Evolutionary conservation across 1,140 invertebrate genomes (phyloP).

Genomic region (Lepidurus arcticus): DNA sequence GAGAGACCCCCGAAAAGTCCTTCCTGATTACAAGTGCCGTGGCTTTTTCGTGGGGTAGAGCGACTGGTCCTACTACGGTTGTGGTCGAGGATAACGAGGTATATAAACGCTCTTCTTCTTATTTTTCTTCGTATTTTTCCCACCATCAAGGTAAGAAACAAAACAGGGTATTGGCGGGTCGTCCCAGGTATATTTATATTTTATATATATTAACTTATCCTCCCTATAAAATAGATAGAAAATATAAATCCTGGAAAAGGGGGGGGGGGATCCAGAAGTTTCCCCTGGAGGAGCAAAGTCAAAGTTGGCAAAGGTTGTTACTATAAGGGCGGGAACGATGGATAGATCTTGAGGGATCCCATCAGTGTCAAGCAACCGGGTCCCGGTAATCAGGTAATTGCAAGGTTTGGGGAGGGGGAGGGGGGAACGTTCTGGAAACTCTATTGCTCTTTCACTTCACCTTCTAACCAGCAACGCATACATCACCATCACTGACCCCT

Average conservation of each 20-base stretch:
- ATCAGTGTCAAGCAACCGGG: conserved; percentile 17
- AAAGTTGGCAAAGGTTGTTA: conserved; percentile 15
- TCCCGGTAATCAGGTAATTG: conserved; percentile 21
- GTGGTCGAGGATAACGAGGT: neutral
- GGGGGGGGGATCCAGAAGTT: neutral
- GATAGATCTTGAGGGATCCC: conserved; percentile 11
- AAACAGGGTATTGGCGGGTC: neutral
- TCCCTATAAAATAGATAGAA: neutral
- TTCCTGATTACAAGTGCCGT: conserved; percentile 14
- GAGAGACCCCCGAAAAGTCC: neutral
- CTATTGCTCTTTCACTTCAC: conserved; percentile 9
- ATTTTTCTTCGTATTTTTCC: neutral
- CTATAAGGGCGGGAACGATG: conserved; percentile 5
- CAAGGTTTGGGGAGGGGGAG: neutral
- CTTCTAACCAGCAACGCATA: conserved; percentile 10
- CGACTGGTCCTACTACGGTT: neutral
- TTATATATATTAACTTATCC: neutral
- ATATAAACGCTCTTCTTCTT: neutral
- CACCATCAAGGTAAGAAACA: neutral
- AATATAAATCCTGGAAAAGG: neutral
- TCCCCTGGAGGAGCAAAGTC: neutral
- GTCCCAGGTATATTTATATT: too few species aligned
- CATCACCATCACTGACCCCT: conserved; percentile 17
- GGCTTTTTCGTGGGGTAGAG: neutral
- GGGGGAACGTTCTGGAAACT: neutral